phyloP scores from a whole-genome alignment of 2,113 vertebrate genomes.

The Muscicapa adusta region DNA sequence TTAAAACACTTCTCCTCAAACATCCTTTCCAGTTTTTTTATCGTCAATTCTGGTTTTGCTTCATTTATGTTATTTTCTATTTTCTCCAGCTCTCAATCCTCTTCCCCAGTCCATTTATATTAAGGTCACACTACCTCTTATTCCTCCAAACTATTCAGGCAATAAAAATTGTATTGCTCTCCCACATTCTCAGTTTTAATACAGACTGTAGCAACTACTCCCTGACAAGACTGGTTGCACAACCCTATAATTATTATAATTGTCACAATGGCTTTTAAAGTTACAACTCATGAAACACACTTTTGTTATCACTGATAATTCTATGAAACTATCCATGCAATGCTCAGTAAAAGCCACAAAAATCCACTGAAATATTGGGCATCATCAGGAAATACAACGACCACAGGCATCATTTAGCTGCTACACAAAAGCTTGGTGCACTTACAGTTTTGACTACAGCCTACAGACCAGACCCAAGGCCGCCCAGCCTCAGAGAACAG shows the following conservation, averaged over 20 bases:
- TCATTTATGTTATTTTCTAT: background rate
- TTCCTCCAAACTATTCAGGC: background rate
- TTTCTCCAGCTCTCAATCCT: background rate
- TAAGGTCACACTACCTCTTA: background rate
- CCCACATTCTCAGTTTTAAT: background rate
- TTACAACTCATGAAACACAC: background rate
- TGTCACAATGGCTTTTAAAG: background rate
- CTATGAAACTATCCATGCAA: background rate
- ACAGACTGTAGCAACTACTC: background rate
- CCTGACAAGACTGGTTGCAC: background rate
- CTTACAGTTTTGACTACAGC: background rate
- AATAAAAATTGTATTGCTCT: background rate
- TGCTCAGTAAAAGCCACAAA: background rate
- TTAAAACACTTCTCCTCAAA: background rate
- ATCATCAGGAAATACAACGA: background rate
- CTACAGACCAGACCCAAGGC: background rate
- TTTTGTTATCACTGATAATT: background rate
- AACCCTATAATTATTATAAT: background rate
- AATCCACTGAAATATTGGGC: background rate
- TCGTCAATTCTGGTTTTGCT: background rate
- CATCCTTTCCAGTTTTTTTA: background rate
- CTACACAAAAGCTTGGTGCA: background rate
- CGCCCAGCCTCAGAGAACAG: background rate
- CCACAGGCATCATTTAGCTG: background rate
- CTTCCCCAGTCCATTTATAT: background rate